Evolutionary conservation across 2,113 vertebrate genomes (phyloP), one percentile per base, ranked within the genome.

Genomic region (Epinephelus cyanopodus): DNA sequence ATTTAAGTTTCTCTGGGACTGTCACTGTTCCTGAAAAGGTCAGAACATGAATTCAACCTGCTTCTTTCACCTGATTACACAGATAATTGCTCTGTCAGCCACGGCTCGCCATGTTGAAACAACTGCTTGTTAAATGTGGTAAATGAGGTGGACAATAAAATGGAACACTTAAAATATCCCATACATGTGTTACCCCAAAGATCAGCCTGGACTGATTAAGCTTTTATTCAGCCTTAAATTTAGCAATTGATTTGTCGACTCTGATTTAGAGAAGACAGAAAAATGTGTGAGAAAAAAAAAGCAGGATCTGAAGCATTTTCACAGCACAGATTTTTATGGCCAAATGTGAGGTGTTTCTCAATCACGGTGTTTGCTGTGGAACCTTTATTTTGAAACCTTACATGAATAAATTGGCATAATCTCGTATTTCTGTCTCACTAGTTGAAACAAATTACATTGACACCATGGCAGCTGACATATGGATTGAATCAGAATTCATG

Each of bases 401-500:
- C 21, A 3, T 15, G 27, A 63, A 45, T 48, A 76, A 57, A 78
- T 21, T 64, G 64, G 73, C 50, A 81, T 27, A 33, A 71, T 74
- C 42, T 57, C 23, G 12, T 23, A 21, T 85, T 75, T 73, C 57
- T 74, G 33, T 18, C 19, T 50, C 69, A 60, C 4, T 3, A 72
- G 56, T 64, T 64, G 33, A 83, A 57, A 21, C 48, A 69, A 72
- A 80, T 72, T 25, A 50, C 65, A 45, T 18, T 45, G 45, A 72
- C 61, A 39, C n/a, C 61, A 12, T 29, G 47, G 9, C 7, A 76
- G 71, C 67, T 70, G 70, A 81, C 61, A 78, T 69, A 57, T 42
- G 33, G 67, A 84, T 27, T 21, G 25, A 71, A 62, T 45, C 78
- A 57, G 61, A 33, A 68, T 67, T 78, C 50, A 70, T 85, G 75